Evolutionary conservation across 2,797 vertebrate genomes (phyloP).

Genomic region (Gobio occitaniae): DNA sequence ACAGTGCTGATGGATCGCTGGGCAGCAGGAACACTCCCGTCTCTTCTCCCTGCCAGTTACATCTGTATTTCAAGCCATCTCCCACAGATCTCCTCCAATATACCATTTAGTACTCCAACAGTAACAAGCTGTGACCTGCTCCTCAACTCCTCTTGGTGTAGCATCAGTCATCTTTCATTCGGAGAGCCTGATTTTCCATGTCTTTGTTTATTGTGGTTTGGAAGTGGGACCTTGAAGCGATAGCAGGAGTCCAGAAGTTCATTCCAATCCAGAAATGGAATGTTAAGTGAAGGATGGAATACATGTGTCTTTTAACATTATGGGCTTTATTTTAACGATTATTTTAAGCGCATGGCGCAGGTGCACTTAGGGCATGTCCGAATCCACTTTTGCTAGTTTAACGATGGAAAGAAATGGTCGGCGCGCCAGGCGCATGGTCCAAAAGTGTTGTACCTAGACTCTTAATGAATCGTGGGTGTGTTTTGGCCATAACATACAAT

Average conservation of each 20-base stretch:
- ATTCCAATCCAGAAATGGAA: slow-evolving; percentile 15
- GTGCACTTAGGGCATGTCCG: too few species aligned
- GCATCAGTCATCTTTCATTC: slow-evolving; percentile 20
- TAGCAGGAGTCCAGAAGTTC: slow-evolving; percentile 14
- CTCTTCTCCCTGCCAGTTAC: slow-evolving; percentile 20
- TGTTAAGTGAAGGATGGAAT: neutral
- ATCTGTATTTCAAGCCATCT: slow-evolving; percentile 14
- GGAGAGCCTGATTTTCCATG: neutral
- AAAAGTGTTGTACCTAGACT: too few species aligned
- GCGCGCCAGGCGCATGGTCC: too few species aligned
- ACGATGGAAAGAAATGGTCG: too few species aligned
- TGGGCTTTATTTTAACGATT: too few species aligned
- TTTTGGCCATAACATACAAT: too few species aligned
- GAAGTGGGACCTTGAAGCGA: slow-evolving; percentile 23
- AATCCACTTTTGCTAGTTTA: too few species aligned
- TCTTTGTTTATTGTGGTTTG: slow-evolving; percentile 34
- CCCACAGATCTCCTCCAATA: slow-evolving; percentile 27
- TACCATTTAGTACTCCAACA: slow-evolving; percentile 22
- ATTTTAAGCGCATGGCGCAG: too few species aligned
- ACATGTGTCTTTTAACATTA: neutral
- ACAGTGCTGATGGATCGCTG: slow-evolving; percentile 10
- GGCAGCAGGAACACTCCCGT: slow-evolving; percentile 7
- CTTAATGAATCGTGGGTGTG: too few species aligned
- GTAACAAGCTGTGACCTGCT: slow-evolving; percentile 43
- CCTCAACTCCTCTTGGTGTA: slow-evolving; percentile 14